Percentiles rank a stretch among this genome's conserved stretches.
These are phyloP conservation scores for Dendrocincla tyrannina DNA, from an alignment of 2,797 vertebrate species.

Conservation along the genomic window DNA sequence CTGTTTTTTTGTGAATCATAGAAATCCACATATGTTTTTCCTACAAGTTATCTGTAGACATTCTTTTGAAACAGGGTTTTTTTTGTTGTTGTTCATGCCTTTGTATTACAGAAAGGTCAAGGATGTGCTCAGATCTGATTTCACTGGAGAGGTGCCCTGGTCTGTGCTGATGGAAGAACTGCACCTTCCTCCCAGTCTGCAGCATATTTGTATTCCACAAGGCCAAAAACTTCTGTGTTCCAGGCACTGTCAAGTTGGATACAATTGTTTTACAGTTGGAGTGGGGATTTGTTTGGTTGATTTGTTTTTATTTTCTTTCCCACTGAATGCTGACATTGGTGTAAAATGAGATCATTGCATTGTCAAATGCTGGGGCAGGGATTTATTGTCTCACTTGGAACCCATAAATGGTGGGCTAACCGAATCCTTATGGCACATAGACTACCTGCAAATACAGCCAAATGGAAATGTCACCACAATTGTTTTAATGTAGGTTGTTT, in stretches of 20 bases:
- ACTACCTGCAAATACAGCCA: not conserved
- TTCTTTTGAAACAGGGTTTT: not conserved
- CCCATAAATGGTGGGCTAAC: not conserved
- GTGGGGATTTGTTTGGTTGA: accelerated
- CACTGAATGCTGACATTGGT: not conserved
- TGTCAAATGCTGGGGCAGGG: not conserved
- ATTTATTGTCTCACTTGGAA: not conserved
- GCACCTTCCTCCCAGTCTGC: not conserved
- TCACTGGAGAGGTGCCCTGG: not conserved
- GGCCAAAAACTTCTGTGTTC: not conserved
- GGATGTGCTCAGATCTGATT: not conserved
- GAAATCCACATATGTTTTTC: not conserved
- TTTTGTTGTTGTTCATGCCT: not conserved
- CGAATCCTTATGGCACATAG: accelerated
- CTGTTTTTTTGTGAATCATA: not conserved
- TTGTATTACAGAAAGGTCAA: not conserved
- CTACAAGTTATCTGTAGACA: not conserved
- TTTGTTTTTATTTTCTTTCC: not conserved
- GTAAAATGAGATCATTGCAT: not conserved
- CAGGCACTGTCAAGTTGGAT: not conserved
- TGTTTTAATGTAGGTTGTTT: not conserved
- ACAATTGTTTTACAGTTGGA: not conserved
- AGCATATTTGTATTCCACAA: accelerated
- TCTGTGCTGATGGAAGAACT: not conserved
- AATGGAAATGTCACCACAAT: not conserved